Conservation (phyloP, 2,797 vertebrate genomes). For the Tympanoctomys barrerae region DNA sequence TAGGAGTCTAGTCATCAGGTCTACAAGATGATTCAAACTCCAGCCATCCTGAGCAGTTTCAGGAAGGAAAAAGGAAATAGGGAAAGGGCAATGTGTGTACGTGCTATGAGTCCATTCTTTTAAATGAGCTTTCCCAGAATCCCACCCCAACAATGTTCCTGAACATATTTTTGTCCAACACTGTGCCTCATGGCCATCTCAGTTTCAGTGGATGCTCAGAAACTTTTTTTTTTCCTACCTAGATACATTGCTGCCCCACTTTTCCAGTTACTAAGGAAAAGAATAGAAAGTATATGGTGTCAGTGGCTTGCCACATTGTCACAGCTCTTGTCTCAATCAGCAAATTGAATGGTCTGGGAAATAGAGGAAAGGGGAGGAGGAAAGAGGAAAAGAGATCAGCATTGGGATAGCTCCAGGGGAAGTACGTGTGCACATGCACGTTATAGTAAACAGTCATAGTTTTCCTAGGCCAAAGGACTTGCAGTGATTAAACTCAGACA, state of each 20-base stretch:
- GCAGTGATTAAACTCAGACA: background rate
- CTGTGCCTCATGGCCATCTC: background rate
- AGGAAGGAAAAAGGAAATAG: background rate
- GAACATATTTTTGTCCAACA: background rate
- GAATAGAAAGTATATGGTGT: background rate
- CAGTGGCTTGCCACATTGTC: background rate
- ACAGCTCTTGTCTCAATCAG: background rate
- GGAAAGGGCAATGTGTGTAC: background rate
- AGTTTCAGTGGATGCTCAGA: background rate
- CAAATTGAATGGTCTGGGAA: background rate
- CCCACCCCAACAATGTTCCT: background rate
- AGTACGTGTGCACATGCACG: accelerated
- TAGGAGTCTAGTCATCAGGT: background rate
- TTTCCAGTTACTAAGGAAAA: background rate
- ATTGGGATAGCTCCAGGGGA: background rate
- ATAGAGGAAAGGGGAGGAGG: background rate
- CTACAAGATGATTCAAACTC: background rate
- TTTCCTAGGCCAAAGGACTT: background rate
- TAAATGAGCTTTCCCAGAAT: background rate
- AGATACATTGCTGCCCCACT: background rate
- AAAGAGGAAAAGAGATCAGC: background rate
- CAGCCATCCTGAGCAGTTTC: background rate
- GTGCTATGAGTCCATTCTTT: background rate
- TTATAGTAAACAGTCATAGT: background rate
- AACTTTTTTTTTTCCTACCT: background rate